These are phyloP conservation scores for Hemitrygon akajei DNA, from an alignment of 2,797 vertebrate genomes.

Conservation along the genomic window DNA sequence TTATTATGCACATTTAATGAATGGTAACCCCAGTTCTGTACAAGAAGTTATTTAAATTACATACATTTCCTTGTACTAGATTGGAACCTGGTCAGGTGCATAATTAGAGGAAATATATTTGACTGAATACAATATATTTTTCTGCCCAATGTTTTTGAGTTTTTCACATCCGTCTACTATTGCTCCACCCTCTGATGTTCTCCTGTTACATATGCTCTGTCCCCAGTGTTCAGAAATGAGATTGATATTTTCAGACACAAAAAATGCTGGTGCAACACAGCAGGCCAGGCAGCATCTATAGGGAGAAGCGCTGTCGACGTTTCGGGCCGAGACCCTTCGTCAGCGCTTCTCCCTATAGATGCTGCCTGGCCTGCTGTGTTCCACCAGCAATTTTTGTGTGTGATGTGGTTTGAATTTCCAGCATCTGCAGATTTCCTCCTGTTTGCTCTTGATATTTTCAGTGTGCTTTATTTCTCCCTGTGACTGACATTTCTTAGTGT, in stretches of 20 bases:
- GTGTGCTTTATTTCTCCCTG: conserved; percentile 1
- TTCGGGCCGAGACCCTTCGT: too few relatives aligned
- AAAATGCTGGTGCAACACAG: too few relatives aligned
- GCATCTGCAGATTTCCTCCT: too few relatives aligned
- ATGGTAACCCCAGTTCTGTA: not conserved
- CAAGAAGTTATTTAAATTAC: not conserved
- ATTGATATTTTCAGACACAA: conserved; percentile 25
- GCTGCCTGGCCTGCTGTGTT: too few relatives aligned
- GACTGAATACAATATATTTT: not conserved
- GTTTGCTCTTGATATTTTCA: conserved; percentile 30
- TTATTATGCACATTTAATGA: not conserved
- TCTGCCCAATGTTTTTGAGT: not conserved
- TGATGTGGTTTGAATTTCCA: too few relatives aligned
- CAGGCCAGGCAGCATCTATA: too few relatives aligned
- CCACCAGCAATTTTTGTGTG: too few relatives aligned
- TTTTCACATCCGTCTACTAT: not conserved
- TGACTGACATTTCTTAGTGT: not conserved
- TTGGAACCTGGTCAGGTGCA: not conserved
- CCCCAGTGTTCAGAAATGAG: not conserved
- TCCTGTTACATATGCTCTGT: not conserved
- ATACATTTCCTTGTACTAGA: not conserved
- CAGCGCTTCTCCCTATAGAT: too few relatives aligned
- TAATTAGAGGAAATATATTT: not conserved
- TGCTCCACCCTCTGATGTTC: not conserved
- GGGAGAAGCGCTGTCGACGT: too few relatives aligned